Evolutionary conservation across 1,140 invertebrate species (phyloP), one percentile per base, ranked within the genome.

Genomic region (Drosophila orosa): DNA sequence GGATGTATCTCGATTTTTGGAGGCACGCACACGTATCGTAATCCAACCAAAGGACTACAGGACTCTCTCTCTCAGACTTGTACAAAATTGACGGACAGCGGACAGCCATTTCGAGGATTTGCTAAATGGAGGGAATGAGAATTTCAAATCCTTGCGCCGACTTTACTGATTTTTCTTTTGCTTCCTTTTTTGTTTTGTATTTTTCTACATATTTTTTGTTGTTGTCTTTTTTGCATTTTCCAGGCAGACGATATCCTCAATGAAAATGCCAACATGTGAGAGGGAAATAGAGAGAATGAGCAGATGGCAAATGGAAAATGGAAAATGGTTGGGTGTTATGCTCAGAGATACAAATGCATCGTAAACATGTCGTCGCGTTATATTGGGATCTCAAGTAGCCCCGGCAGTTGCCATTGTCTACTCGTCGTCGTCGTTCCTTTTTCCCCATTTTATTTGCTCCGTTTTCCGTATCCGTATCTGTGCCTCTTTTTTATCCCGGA

Each of bases 361-460:
- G 81, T 85, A 78, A 85, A 85, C 82, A 86, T 85, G 82, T 81
- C 78, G 63, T 71, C 68, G 77, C 71, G 74, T 74, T 81, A 74
- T 86, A 86, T 86, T 86, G 79, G 78, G 74, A 80, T 76, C 74
- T 83, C 66, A 59, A 84, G 81, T 75, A 80, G 80, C 33, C 33
- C 62, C 7, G 58, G 45, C 54, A 60, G 75, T 79, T 74, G 44
- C 59, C 71, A 74, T 74, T 80, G 69, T 79, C 71, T 54, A 45
- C 27, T 39, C 19, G 12, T 24, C 37, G 15, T 48, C 29, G n/a
- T 29, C 37, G 15, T 59, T 59, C 27, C 40, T 15, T 50, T 29
- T n/a, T 2, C 24, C 25, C 10, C 35, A 27, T 40, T 52, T 66
- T 52, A 50, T 63, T 63, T 25, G 55, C 56, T 17, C 15, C 24